Percentiles rank a stretch among this genome's conserved stretches.
Evolutionary conservation across 2,797 vertebrate species (phyloP).

Genomic region (Forpus xanthops): DNA sequence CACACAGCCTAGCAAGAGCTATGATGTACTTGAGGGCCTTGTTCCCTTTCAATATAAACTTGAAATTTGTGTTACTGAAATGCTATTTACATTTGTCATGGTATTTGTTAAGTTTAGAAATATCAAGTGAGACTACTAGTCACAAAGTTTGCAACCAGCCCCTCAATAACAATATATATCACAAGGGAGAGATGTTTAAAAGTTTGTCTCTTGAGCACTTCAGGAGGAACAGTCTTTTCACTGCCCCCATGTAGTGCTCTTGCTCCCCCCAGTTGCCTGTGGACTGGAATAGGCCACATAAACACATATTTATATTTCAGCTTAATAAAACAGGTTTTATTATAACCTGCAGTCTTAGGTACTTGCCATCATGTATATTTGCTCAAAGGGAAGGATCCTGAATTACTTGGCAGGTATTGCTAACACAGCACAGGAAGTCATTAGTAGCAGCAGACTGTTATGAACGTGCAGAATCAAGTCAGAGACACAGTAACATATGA

Average conservation of each 20-base stretch:
- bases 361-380: neutral
- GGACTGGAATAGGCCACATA: neutral
- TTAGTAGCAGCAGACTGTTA: neutral
- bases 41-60: neutral
- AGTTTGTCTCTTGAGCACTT: neutral
- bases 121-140: neutral
- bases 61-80: neutral
- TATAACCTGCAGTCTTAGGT: neutral
- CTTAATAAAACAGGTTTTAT: neutral
- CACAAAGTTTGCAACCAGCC: neutral
- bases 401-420: neutral
- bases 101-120: neutral
- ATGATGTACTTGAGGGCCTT: neutral
- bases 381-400: neutral
- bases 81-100: neutral
- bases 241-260: neutral
- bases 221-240: neutral
- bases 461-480: slow-evolving; percentile 1
- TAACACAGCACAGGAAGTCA: slow-evolving; percentile 27
- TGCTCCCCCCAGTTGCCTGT: accelerated
- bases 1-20: neutral
- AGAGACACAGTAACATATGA: neutral
- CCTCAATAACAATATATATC: neutral
- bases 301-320: slow-evolving; percentile 1
- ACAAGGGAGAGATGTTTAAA: neutral